phyloP scores from a whole-genome alignment of 2,888 invertebrate species.

The Microplitis deprimator region DNA sequence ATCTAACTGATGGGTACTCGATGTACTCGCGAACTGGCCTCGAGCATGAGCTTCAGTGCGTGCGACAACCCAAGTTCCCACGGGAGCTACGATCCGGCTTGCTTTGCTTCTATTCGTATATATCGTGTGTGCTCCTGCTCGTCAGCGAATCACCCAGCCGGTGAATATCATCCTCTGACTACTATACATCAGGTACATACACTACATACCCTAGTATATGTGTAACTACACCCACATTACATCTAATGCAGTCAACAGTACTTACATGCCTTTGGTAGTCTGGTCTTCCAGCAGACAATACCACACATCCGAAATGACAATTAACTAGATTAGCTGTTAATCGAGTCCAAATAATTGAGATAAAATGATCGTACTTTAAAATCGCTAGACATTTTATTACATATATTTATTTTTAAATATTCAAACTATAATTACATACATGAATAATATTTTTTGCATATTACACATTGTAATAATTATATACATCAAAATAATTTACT shows the following conservation, averaged over 20 bases:
- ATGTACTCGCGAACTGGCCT: not conserved
- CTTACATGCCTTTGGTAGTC: not conserved
- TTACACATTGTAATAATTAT: no score
- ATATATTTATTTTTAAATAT: no score
- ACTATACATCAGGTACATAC: not conserved
- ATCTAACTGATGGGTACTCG: not conserved
- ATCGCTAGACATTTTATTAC: no score
- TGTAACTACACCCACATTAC: not conserved
- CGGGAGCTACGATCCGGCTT: slow-evolving; percentile 19
- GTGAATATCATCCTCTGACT: not conserved
- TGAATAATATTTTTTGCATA: no score
- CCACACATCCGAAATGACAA: not conserved
- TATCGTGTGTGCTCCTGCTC: not conserved
- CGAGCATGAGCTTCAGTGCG: slow-evolving; percentile 33
- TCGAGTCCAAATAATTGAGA: not conserved
- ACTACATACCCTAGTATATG: not conserved
- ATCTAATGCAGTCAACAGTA: not conserved
- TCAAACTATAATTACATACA: no score
- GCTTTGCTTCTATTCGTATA: not conserved
- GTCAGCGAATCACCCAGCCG: slow-evolving; percentile 1
- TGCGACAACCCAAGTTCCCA: slow-evolving; percentile 38
- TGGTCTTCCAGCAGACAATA: not conserved
- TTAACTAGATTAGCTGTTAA: not conserved
- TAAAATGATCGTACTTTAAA: not conserved
- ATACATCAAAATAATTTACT: no score